A percentile compares a stretch with the other conserved stretches of the same genome.
Conservation (phyloP, 2,113 vertebrate species). For the Antechinus flavipes region DNA sequence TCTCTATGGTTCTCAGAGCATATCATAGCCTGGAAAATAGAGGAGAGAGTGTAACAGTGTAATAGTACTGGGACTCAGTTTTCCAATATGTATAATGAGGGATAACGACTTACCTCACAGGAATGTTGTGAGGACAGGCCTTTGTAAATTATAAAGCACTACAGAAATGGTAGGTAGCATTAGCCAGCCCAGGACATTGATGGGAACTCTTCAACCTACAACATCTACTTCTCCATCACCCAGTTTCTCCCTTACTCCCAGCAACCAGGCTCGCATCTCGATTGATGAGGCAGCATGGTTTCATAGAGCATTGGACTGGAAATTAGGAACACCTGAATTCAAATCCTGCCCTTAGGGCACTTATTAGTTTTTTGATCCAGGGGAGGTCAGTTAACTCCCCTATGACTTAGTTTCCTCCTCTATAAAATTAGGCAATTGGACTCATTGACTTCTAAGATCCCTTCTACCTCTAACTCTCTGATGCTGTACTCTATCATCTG, state of each 20-base stretch:
- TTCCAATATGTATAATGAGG: not conserved
- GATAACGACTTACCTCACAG: not conserved
- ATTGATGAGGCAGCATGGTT: not conserved
- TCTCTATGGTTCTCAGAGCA: not conserved
- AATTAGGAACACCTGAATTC: not conserved
- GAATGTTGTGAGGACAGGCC: not conserved
- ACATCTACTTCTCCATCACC: not conserved
- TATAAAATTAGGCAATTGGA: not conserved
- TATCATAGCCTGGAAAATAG: not conserved
- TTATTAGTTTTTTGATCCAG: not conserved
- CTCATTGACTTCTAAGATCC: not conserved
- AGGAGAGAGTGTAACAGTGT: not conserved
- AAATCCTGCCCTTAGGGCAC: not conserved
- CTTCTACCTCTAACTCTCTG: not conserved
- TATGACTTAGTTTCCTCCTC: not conserved
- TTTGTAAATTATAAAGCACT: not conserved
- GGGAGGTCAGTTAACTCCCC: not conserved
- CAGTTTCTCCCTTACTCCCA: not conserved
- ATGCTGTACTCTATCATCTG: not conserved
- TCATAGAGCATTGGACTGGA: not conserved
- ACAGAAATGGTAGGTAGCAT: not conserved
- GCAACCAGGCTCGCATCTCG: not conserved
- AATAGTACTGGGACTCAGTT: not conserved
- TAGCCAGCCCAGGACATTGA: not conserved
- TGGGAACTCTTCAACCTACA: not conserved